Evolutionary conservation across 2,888 invertebrate species (phyloP), one percentile per base, ranked within the genome.

Genomic region (Diaprepes abbreviatus): DNA sequence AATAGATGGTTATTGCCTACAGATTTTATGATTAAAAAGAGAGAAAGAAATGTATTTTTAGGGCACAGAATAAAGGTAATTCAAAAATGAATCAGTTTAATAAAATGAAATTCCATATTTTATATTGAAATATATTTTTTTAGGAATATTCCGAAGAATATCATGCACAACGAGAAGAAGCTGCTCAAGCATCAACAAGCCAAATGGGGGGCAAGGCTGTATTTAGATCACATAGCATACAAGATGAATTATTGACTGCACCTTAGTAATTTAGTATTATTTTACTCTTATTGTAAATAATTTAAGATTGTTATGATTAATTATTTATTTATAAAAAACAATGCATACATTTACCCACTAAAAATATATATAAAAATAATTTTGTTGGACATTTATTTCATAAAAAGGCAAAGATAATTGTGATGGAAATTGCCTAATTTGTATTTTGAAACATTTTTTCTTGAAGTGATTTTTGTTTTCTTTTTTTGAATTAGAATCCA

Each of bases 1-100:
- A 97, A 98, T 85, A 91, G 97, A 83, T 98, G 98, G 98, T 88
- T 99, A 65, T 88, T 94, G 77, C 93, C 95, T 40, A 93, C 93
- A 35, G 96, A 97, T 83, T 94, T 92, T 82, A 95, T 97, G 93
- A 93, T 95, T 78, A 93, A 93, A 85, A 94, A 96, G 83, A 88
- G 97, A 31, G 96, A 97, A 83, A 87, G 94, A 64, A 93, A 95
- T 24, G 87, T 93, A 73, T 97, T 97, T 87, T 87, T 93, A 64
- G 94, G 94, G 71, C 92, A 90, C 83, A 88, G 93, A 79, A 88
- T 95, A 70, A 94, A 94, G 88, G 92, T 91, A 84, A 77, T 16
- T 24, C 5, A 5, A 24, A 5, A 9, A 35, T 14, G 5, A 17
- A 3, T 55, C 12, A 9, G n/a, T 31, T 31, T 31, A 12, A 35